phyloP scores from a whole-genome alignment of 2,888 invertebrate genomes.

The Ophioninae sp. region DNA sequence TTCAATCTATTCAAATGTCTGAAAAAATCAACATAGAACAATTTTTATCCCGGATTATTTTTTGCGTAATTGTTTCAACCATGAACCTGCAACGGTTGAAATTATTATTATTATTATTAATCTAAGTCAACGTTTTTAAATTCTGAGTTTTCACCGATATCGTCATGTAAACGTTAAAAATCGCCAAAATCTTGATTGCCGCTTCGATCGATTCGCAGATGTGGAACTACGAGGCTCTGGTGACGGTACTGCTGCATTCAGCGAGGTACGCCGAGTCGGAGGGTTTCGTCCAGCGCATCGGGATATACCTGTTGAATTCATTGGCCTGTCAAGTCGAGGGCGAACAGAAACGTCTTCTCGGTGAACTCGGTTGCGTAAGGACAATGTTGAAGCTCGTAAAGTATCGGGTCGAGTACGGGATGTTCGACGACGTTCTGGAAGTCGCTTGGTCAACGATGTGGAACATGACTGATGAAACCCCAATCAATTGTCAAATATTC shows the following conservation, averaged over 20 bases:
- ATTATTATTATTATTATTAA: not conserved
- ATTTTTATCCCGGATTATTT: too few relatives aligned
- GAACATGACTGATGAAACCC: slow-evolving; percentile 98
- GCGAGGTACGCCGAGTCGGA: slow-evolving; percentile 92
- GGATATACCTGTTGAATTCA: slow-evolving; percentile 96
- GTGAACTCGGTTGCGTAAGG: slow-evolving; percentile 92
- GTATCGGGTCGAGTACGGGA: slow-evolving; percentile 87
- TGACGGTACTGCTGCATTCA: slow-evolving; percentile 90
- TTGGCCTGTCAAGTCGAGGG: slow-evolving; percentile 98
- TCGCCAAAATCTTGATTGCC: not conserved
- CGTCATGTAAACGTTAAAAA: not conserved
- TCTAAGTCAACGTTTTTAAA: not conserved
- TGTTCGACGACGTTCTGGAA: slow-evolving; percentile 97
- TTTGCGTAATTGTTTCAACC: not conserved
- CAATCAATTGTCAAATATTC: slow-evolving; percentile 95
- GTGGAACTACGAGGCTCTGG: slow-evolving; percentile 94
- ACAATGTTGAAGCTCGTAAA: slow-evolving; percentile 94
- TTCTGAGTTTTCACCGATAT: not conserved
- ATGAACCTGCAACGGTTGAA: not conserved
- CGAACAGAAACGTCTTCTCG: slow-evolving; percentile 94
- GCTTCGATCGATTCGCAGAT: slow-evolving; percentile 83
- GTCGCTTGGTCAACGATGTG: slow-evolving; percentile 99
- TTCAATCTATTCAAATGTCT: too few relatives aligned
- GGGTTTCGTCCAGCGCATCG: slow-evolving; percentile 96
- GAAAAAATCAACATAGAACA: too few relatives aligned